Conservation (phyloP, 2,888 invertebrate genomes). For the Eupsilia transversa region DNA sequence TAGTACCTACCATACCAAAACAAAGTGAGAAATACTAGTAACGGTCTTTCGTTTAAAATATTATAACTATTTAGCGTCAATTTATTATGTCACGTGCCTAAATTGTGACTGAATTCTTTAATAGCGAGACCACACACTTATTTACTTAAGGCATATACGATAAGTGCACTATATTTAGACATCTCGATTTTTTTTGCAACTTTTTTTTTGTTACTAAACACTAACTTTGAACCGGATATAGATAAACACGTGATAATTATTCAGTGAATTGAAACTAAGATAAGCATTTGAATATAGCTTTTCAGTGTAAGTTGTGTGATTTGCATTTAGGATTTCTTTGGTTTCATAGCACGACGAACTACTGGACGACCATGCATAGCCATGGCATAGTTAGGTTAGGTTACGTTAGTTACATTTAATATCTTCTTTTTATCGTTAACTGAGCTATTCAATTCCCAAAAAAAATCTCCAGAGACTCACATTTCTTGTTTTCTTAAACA, state of each 20-base stretch:
- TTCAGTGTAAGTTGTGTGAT: not conserved
- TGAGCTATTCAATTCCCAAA: not conserved
- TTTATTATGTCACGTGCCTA: constrained; percentile 38
- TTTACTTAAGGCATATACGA: constrained; percentile 39
- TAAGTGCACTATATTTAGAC: constrained; percentile 10
- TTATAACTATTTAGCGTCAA: constrained; percentile 39
- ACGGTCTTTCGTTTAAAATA: constrained; percentile 35
- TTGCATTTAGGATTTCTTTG: not conserved
- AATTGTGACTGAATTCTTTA: constrained; percentile 29
- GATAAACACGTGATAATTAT: constrained; percentile 17
- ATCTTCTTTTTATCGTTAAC: not conserved
- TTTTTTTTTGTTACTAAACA: not conserved
- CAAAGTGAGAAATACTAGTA: constrained; percentile 28
- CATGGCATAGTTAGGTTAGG: not conserved
- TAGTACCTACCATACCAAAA: constrained; percentile 20
- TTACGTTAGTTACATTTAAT: too few species aligned
- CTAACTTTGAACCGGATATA: constrained; percentile 10
- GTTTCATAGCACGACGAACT: not conserved
- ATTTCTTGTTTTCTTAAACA: constrained; percentile 11
- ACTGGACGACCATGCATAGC: not conserved
- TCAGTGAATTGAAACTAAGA: constrained; percentile 13
- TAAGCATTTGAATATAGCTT: not conserved
- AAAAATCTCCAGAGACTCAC: not conserved
- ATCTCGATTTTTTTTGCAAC: not conserved
- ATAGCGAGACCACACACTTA: constrained; percentile 49